These are phyloP conservation scores for Chrysomela aeneicollis DNA, from an alignment of 2,888 invertebrate genomes.

Conservation along the genomic window DNA sequence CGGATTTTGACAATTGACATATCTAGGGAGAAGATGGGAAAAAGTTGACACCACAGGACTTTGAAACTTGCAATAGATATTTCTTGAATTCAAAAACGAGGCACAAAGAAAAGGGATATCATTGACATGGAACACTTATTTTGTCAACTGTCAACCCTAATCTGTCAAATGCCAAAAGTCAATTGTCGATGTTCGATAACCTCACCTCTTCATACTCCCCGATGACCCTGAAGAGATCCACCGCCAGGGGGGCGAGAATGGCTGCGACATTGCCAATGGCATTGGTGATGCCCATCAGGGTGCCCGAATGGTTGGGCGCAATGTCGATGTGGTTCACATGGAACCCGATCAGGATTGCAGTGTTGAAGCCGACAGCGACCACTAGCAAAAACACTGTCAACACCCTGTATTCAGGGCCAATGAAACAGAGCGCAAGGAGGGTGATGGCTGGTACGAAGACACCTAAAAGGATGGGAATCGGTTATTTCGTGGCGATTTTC, in stretches of 20 bases:
- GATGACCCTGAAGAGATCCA: slow-evolving; percentile 59
- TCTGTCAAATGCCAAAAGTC: too few relatives aligned
- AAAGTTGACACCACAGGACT: too few relatives aligned
- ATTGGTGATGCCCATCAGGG: slow-evolving; percentile 86
- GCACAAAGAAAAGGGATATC: too few relatives aligned
- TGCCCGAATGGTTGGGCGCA: slow-evolving; percentile 84
- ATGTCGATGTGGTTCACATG: slow-evolving; percentile 85
- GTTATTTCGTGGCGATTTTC: too few relatives aligned
- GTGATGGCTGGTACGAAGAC: slow-evolving; percentile 71
- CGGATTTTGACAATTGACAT: too few relatives aligned
- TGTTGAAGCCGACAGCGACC: slow-evolving; percentile 78
- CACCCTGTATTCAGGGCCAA: slow-evolving; percentile 61
- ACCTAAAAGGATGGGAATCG: slow-evolving; percentile 56
- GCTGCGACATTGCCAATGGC: slow-evolving; percentile 79
- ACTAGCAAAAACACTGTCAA: slow-evolving; percentile 73
- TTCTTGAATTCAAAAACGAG: too few relatives aligned
- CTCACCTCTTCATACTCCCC: slow-evolving; percentile 68
- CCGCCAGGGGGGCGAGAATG: slow-evolving; percentile 79
- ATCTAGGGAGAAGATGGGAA: too few relatives aligned
- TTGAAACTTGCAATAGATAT: too few relatives aligned
- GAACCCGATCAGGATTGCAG: slow-evolving; percentile 78
- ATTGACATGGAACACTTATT: too few relatives aligned
- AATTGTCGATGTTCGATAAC: background rate
- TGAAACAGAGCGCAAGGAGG: slow-evolving; percentile 67
- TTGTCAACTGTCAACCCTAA: too few relatives aligned